These are phyloP conservation scores for Adoxophyes honmai DNA, from an alignment of 1,140 invertebrate species.

Conservation along the genomic window DNA sequence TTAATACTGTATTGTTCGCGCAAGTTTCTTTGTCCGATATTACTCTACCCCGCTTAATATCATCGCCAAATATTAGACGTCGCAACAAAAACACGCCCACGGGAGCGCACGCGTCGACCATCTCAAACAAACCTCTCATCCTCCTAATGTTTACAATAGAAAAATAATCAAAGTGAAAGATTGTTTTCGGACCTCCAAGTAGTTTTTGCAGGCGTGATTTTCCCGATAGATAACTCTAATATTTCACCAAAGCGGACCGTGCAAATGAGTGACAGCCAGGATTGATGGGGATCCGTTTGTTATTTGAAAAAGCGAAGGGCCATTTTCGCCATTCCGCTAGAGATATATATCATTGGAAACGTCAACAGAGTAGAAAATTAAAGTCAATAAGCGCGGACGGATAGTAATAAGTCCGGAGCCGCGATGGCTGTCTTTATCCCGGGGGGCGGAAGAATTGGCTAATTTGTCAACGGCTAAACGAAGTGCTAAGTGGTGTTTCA, in stretches of 20 bases:
- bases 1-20: too few relatives aligned
- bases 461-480: conserved; percentile 58
- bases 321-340: conserved; percentile 54
- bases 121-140: conserved; percentile 40
- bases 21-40: too few relatives aligned
- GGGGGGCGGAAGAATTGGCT: conserved; percentile 45
- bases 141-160: conserved; percentile 70
- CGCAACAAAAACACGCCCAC: too few relatives aligned
- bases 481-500: conserved; percentile 50
- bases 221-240: conserved; percentile 69
- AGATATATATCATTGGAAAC: conserved; percentile 70
- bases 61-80: too few relatives aligned
- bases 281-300: conserved; percentile 65
- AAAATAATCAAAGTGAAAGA: conserved; percentile 74
- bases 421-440: conserved; percentile 49
- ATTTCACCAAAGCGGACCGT: conserved; percentile 61
- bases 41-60: too few relatives aligned
- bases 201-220: conserved; percentile 65
- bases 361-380: conserved; percentile 73
- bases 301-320: conserved; percentile 72
- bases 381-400: conserved; percentile 58
- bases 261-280: conserved; percentile 66
- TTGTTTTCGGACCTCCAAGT: conserved; percentile 62
- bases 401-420: conserved; percentile 44
- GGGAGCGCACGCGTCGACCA: too few relatives aligned